Percentiles rank a stretch among this genome's conserved stretches.
Evolutionary conservation across 2,113 vertebrate species (phyloP).

Genomic region (Pelodiscus sinensis): DNA sequence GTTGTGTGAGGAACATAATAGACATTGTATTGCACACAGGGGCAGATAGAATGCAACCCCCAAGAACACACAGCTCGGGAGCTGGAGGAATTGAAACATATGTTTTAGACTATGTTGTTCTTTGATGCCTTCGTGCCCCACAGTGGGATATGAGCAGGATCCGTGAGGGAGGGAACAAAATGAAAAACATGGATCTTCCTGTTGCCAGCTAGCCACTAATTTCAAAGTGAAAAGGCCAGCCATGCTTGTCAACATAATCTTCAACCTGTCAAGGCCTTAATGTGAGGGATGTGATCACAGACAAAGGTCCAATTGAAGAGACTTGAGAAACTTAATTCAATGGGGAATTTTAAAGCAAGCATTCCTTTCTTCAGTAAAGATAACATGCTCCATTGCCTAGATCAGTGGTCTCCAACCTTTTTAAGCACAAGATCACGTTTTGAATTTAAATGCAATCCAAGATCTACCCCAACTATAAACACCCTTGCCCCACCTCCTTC

Average conservation of each 20-base stretch:
- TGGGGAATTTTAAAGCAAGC: rapidly evolving
- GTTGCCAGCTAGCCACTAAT: rapidly evolving
- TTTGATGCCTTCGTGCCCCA: rapidly evolving
- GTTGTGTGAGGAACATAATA: rapidly evolving
- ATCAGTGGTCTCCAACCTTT: too few species aligned
- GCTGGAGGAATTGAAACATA: rapidly evolving
- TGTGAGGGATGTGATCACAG: rapidly evolving
- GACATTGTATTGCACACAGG: neutral
- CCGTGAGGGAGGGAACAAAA: neutral
- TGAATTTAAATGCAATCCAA: too few species aligned
- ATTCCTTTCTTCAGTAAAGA: rapidly evolving
- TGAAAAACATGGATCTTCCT: rapidly evolving
- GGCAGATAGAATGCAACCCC: neutral
- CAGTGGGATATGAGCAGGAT: rapidly evolving
- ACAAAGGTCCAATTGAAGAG: neutral
- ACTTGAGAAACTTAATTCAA: rapidly evolving
- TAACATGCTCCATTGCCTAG: neutral
- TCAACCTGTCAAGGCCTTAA: rapidly evolving
- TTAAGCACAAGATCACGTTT: too few species aligned
- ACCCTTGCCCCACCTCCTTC: too few species aligned
- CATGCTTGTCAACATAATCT: rapidly evolving
- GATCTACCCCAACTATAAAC: too few species aligned
- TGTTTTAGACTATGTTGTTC: neutral
- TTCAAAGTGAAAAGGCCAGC: neutral
- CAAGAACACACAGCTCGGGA: neutral